Conservation (phyloP, 1,140 invertebrate genomes). For the Samia ricini region DNA sequence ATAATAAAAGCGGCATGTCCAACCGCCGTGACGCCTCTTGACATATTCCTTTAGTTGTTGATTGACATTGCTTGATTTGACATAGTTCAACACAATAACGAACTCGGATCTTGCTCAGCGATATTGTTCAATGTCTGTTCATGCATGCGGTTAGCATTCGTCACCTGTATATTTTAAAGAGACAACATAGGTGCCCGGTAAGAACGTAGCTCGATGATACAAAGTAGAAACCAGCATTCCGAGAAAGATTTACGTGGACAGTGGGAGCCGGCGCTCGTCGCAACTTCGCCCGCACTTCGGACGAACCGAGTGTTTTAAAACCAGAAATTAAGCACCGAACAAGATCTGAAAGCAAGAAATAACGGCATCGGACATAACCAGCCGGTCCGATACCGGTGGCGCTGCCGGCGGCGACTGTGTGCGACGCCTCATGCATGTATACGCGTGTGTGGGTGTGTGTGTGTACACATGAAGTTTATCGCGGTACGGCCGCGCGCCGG, state of each 20-base stretch:
- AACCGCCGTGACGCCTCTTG: no score
- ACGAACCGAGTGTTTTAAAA: conserved; percentile 21
- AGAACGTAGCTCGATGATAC: background rate
- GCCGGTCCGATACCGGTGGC: conserved; percentile 16
- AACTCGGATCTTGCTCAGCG: background rate
- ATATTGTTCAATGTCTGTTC: background rate
- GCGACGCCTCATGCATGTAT: background rate
- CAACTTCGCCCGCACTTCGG: background rate
- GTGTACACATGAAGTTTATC: conserved; percentile 35
- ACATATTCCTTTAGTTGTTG: no score
- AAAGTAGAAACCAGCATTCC: background rate
- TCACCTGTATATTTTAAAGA: background rate
- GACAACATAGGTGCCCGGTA: background rate
- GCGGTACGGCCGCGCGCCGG: conserved; percentile 25
- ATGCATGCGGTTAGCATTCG: background rate
- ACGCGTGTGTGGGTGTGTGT: conserved; percentile 10
- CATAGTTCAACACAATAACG: background rate
- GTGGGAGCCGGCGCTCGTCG: background rate
- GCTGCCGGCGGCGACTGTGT: conserved; percentile 10
- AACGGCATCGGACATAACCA: conserved; percentile 34
- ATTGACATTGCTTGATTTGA: background rate
- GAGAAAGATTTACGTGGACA: background rate
- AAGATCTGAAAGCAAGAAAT: conserved; percentile 41
- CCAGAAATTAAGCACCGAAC: conserved; percentile 32
- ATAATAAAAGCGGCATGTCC: no score